Evolutionary conservation across 2,888 invertebrate species (phyloP), one percentile per base, ranked within the genome.

Genomic region (Tenodera sinensis): DNA sequence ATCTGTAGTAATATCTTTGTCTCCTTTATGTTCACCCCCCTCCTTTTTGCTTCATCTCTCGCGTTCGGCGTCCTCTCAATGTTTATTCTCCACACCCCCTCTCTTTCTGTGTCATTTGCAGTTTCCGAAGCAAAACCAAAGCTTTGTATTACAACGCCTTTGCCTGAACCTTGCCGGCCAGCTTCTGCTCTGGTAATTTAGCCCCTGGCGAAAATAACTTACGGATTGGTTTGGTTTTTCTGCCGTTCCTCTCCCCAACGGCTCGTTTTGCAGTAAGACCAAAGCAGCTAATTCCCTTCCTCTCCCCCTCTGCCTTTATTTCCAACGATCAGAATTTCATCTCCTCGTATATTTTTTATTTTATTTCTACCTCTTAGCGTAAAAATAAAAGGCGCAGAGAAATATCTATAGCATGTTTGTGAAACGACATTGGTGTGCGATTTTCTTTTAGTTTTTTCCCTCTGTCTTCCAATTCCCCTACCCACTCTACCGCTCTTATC

Each of bases 61-160:
- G 54, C 54, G 54, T 71, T 71, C 54, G 54, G 54, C 54, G 54
- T 71, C 54, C 54, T 15, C 54, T 71, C 54, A 71, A 71, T 71
- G 54, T 71, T 71, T 71, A 71, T 71, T 71, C 54, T 71, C 54
- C 54, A 71, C 54, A 71, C 54, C 54, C 54, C 54, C 30, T 89
- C 88, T 85, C 89, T 89, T 83, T 88, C 88, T 85, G 89, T 89
- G 89, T 88, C 89, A 89, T 89, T 89, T 89, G 82, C 89, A 89
- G 85, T 88, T 88, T 83, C 85, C 71, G 83, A 89, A 89, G 86
- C 83, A 87, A 87, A 87, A 87, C 87, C 87, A 87, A 87, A 83
- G 87, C 87, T 87, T 87, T 87, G 87, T 87, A 87, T 87, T 87
- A 87, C 83, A 87, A 87, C 87, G 87, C 87, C 54, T 71, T 71